A percentile compares a stretch with the other conserved stretches of the same genome.
Evolutionary conservation across 1,140 invertebrate genomes (phyloP).

Genomic region (Trichogramma pretiosum): DNA sequence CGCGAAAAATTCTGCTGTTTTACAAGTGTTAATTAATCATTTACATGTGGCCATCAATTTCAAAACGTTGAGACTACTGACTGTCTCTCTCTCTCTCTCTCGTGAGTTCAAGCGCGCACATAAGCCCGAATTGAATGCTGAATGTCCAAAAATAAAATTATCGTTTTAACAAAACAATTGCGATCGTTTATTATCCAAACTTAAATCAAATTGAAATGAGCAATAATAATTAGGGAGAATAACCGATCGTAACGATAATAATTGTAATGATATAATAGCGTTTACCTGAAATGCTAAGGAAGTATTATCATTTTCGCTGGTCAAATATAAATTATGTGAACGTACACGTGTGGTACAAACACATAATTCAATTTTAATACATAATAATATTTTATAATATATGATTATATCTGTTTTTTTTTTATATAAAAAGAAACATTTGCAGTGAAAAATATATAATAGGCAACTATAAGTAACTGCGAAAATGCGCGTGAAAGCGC

Average conservation of each 20-base stretch:
- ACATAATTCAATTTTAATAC: neutral
- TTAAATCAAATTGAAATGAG: neutral
- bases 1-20: too few species aligned
- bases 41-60: too few species aligned
- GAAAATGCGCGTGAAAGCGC: too few species aligned
- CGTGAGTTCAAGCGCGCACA: neutral
- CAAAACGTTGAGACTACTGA: too few species aligned
- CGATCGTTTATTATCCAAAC: neutral
- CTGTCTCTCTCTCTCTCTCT: too few species aligned
- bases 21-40: too few species aligned
- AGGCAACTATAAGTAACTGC: too few species aligned
- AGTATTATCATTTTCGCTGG: conserved; percentile 11
- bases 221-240: neutral
- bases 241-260: conserved; percentile 7
- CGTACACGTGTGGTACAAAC: too few species aligned
- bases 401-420: conserved; percentile 9
- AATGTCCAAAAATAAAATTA: conserved; percentile 4
- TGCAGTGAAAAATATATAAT: neutral
- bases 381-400: neutral
- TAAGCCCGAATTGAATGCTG: neutral
- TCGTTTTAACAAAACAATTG: neutral
- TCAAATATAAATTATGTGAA: too few species aligned
- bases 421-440: conserved; percentile 20
- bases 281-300: conserved; percentile 14
- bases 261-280: conserved; percentile 7